Percentiles rank a stretch among this genome's conserved stretches.
phyloP scores from a whole-genome alignment of 2,797 vertebrate species.

The Dallia pectoralis region DNA sequence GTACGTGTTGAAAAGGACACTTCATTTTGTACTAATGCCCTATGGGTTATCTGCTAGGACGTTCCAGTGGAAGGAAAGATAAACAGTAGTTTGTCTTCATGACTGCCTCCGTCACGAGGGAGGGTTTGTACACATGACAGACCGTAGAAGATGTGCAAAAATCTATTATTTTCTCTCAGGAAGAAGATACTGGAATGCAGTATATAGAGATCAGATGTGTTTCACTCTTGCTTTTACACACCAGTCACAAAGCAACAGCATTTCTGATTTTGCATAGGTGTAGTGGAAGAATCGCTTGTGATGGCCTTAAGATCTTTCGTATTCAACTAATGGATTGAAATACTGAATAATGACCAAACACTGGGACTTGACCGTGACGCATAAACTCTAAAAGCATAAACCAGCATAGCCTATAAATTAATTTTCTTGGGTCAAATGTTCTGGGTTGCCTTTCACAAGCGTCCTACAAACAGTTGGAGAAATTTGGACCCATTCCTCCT shows the following conservation, averaged over 20 bases:
- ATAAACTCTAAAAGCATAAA: no score
- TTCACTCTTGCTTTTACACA: not conserved
- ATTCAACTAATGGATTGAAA: no score
- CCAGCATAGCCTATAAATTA: no score
- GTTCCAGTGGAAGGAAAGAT: not conserved
- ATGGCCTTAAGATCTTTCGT: not conserved
- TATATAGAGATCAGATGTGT: not conserved
- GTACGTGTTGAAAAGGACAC: not conserved
- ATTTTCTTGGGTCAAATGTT: no score
- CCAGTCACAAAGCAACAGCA: not conserved
- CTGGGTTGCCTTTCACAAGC: no score
- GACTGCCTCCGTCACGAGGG: not conserved
- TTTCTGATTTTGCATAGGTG: not conserved
- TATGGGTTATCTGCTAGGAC: not conserved
- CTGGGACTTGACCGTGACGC: no score
- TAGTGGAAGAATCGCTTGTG: not conserved
- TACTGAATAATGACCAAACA: no score
- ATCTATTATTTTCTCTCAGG: conserved; percentile 7
- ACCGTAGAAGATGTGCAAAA: no score
- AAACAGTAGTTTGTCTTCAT: not conserved
- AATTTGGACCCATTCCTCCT: no score
- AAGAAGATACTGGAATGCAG: not conserved
- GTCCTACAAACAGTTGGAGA: no score
- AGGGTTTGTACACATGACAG: not conserved
- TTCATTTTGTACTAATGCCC: not conserved